Base-by-base conservation (phyloP, 2,113 vertebrate species). In the Callaeas wilsoni region DNA sequence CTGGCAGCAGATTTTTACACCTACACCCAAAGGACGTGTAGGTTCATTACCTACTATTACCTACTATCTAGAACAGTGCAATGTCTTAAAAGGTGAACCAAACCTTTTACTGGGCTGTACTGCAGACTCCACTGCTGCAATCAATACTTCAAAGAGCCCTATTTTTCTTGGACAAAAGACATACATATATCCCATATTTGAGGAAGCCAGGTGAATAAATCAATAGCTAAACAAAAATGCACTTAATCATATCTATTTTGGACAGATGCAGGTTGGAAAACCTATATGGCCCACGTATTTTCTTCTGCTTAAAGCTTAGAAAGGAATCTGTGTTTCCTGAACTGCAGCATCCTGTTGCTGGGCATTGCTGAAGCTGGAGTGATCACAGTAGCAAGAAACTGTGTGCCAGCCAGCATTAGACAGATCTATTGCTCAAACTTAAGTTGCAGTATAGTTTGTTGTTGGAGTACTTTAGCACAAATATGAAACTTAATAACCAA, bases 181-280 rank as follows among this genome's bases (percentile, higher is more conserved):
- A 87, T 85, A 92, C 32, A 17, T 79, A 79, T 75, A 82, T 71
- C 89, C 46, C 41, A 92, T 75, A 84, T 89, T 60, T 96, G 82
- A 94, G 89, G 94, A 94, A 95, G 77, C 42, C 79, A 91, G 85
- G 87, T 90, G 88, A 94, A 90, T 90, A 95, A 95, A 97, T 96
- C 94, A 87, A 96, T 94, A 89, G 70, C 85, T 60, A 73, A 92
- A 87, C 65, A 94, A 95, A 96, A 96, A 92, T 55, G 86, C 87
- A 93, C 64, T 96, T 94, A 95, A 94, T 97, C 91, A 91, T 85
- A 90, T 83, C 74, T 92, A 32, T 83, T 85, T 75, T 47, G 71
- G 91, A 79, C 80, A 89, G 94, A 91, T 65, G 65, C 44, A 80
- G 92, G 73, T 37, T 67, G 64, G 75, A 86, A 95, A 92, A 96